These are phyloP conservation scores for Lasioglossum lativentre DNA, from an alignment of 2,888 invertebrate genomes.

Conservation along the genomic window DNA sequence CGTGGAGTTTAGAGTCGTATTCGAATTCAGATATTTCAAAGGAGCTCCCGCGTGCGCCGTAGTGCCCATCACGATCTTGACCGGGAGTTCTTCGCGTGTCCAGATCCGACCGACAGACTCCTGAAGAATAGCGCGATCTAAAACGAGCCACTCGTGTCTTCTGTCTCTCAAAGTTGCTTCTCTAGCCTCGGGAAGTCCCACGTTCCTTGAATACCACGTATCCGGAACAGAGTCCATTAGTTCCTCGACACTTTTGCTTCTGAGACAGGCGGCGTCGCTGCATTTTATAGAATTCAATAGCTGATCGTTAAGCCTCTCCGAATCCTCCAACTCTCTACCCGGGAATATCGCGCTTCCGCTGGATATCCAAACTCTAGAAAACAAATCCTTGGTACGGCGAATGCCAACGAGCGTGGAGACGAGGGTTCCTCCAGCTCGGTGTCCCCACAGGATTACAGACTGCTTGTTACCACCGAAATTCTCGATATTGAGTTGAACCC, in stretches of 20 bases:
- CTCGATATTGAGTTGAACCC: conserved; percentile 93
- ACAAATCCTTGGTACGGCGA: conserved; percentile 88
- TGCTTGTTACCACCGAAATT: conserved; percentile 93
- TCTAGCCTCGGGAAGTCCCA: conserved; percentile 85
- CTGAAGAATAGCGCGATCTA: conserved; percentile 90
- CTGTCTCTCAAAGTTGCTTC: conserved; percentile 79
- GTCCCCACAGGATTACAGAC: conserved; percentile 93
- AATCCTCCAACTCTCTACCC: conserved; percentile 87
- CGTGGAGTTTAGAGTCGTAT: conserved; percentile 89
- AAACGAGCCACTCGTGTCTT: conserved; percentile 91
- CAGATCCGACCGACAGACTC: conserved; percentile 89
- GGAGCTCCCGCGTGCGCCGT: conserved; percentile 91
- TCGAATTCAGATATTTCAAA: conserved; percentile 86
- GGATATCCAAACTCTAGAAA: conserved; percentile 92
- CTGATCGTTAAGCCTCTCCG: conserved; percentile 87
- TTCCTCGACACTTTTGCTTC: conserved; percentile 84
- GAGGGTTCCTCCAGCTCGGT: conserved; percentile 93
- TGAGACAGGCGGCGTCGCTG: conserved; percentile 86
- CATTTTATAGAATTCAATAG: conserved; percentile 87
- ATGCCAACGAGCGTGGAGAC: conserved; percentile 90
- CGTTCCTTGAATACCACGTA: conserved; percentile 87
- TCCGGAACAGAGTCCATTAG: conserved; percentile 90
- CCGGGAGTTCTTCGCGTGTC: conserved; percentile 85
- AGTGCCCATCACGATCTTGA: conserved; percentile 89
- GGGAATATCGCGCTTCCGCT: conserved; percentile 92